Conservation (phyloP, 1,140 invertebrate genomes). For the Myzus persicae region DNA sequence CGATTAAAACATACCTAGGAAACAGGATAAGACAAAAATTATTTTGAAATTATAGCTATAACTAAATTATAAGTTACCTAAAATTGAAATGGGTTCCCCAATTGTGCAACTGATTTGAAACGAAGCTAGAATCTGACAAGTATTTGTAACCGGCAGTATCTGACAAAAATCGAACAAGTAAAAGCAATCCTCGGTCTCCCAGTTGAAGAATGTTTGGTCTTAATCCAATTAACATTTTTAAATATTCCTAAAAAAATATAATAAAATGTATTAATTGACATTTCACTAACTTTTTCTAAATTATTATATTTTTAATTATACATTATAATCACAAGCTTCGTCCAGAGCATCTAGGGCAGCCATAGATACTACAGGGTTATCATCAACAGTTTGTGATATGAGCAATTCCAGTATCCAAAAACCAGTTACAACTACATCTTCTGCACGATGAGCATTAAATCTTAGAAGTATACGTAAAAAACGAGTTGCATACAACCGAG, state of each 20-base stretch:
- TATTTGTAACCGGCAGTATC: slow-evolving; percentile 75
- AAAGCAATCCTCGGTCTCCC: slow-evolving; percentile 82
- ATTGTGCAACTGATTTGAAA: slow-evolving; percentile 76
- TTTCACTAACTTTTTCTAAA: not conserved
- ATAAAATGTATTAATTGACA: not conserved
- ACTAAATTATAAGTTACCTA: slow-evolving; percentile 66
- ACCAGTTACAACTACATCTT: slow-evolving; percentile 65
- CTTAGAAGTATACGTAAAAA: slow-evolving; percentile 86
- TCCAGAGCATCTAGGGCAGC: slow-evolving; percentile 85
- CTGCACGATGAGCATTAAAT: slow-evolving; percentile 68
- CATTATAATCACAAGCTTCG: slow-evolving; percentile 88
- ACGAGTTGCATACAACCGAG: slow-evolving; percentile 87
- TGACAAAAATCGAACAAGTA: slow-evolving; percentile 85
- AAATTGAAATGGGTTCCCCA: slow-evolving; percentile 80
- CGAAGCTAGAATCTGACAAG: slow-evolving; percentile 74
- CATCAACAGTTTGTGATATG: slow-evolving; percentile 82
- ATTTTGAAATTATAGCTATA: slow-evolving; percentile 44
- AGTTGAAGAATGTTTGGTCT: slow-evolving; percentile 78
- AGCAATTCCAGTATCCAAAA: slow-evolving; percentile 84
- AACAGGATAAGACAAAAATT: slow-evolving; percentile 46
- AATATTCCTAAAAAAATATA: slow-evolving; percentile 69
- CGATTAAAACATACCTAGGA: slow-evolving; percentile 81
- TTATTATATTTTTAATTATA: slow-evolving; percentile 63
- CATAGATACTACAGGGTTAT: slow-evolving; percentile 76
- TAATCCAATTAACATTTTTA: slow-evolving; percentile 79